These are phyloP conservation scores for Yponomeuta malinellus DNA, from an alignment of 2,888 invertebrate species.

Conservation along the genomic window DNA sequence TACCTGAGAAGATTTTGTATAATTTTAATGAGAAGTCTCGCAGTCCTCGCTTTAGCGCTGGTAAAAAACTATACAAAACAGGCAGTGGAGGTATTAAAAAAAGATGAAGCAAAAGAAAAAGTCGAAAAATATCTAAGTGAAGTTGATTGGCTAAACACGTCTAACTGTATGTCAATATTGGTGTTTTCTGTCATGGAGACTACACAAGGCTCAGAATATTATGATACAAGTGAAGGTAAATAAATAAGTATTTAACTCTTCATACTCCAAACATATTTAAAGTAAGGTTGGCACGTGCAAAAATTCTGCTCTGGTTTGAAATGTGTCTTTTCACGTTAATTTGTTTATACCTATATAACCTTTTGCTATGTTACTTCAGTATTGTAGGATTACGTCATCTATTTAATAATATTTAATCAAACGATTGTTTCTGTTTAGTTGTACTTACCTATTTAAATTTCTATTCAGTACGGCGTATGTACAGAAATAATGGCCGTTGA, in stretches of 20 bases:
- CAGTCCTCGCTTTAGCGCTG: background rate
- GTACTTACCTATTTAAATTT: background rate
- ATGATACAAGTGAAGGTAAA: constrained; percentile 16
- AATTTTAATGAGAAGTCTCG: constrained; percentile 15
- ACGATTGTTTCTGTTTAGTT: background rate
- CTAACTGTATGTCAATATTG: background rate
- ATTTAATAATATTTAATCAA: no score
- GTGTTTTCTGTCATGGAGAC: constrained; percentile 21
- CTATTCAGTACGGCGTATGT: constrained; percentile 34
- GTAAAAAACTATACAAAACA: constrained; percentile 12
- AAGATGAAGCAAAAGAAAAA: constrained; percentile 5
- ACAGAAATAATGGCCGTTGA: constrained; percentile 38
- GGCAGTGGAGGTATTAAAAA: constrained; percentile 19
- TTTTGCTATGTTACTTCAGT: no score
- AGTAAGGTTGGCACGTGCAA: no score
- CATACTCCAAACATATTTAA: no score
- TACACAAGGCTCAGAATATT: constrained; percentile 19
- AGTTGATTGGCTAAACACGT: background rate
- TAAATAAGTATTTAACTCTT: constrained; percentile 12
- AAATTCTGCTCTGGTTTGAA: no score
- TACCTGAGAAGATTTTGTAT: constrained; percentile 13
- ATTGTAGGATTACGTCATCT: no score
- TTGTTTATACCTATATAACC: no score
- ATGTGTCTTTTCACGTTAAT: no score
- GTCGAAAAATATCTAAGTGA: constrained; percentile 6